Evolutionary conservation across 1,140 invertebrate genomes (phyloP).

Genomic region (Brachionus calyciflorus): DNA sequence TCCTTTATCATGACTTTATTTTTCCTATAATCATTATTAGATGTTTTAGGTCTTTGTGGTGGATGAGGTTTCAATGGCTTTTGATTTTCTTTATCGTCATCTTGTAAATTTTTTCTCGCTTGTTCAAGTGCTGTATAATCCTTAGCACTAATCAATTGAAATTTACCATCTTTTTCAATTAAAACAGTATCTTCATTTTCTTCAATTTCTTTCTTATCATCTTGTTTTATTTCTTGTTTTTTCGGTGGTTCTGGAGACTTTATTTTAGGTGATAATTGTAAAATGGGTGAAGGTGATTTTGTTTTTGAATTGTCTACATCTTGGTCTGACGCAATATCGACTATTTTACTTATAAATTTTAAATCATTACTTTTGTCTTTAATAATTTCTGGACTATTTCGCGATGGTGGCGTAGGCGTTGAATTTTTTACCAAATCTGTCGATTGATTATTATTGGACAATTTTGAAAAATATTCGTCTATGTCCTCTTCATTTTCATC

Average conservation of each 20-base stretch:
- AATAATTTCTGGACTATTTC: background rate
- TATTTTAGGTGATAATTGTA: background rate
- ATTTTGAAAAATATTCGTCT: background rate
- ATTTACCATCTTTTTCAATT: constrained; percentile 44
- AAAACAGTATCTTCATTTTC: constrained; percentile 20
- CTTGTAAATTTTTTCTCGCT: background rate
- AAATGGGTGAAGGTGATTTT: constrained; percentile 13
- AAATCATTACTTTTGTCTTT: background rate
- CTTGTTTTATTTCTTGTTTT: no score
- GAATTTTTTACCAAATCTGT: background rate
- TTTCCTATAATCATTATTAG: constrained; percentile 7
- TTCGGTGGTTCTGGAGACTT: constrained; percentile 9
- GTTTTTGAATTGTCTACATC: background rate
- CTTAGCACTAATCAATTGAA: background rate
- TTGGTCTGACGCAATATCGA: background rate
- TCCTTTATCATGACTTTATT: background rate
- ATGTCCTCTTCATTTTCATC: constrained; percentile 1
- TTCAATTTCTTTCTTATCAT: background rate
- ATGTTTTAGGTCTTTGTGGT: constrained; percentile 25
- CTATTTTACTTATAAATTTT: background rate
- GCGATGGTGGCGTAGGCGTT: constrained; percentile 3
- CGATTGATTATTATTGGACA: background rate
- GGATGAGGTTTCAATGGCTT: constrained; percentile 13
- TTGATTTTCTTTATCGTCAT: background rate
- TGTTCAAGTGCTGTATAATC: constrained; percentile 28